phyloP scores from a whole-genome alignment of 2,888 invertebrate species.

The Aspidiotus destructor region DNA sequence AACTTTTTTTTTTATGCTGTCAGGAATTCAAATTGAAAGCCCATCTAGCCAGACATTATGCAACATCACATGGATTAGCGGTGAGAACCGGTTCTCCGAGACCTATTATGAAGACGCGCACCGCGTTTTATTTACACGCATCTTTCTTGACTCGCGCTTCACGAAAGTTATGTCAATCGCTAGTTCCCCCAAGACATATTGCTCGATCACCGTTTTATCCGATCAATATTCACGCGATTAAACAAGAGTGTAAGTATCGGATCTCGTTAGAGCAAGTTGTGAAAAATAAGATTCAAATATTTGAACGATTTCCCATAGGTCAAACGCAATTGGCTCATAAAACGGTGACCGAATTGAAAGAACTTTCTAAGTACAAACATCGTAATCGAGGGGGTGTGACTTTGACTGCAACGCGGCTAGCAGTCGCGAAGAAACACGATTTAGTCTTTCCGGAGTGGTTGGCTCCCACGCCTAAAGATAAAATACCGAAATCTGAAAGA shows the following conservation, averaged over 20 bases:
- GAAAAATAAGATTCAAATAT: neutral
- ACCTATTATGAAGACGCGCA: constrained; percentile 94
- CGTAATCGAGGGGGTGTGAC: constrained; percentile 58
- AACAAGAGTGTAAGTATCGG: constrained; percentile 69
- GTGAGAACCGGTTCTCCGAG: constrained; percentile 69
- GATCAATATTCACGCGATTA: constrained; percentile 67
- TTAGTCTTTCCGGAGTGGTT: constrained; percentile 59
- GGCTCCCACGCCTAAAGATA: constrained; percentile 59
- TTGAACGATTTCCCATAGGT: constrained; percentile 38
- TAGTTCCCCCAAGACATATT: constrained; percentile 72
- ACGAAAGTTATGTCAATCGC: constrained; percentile 65
- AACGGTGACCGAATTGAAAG: constrained; percentile 49
- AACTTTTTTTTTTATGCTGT: neutral
- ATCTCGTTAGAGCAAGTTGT: no score
- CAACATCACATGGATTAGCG: constrained; percentile 73
- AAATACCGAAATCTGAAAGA: constrained; percentile 69
- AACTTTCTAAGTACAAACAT: constrained; percentile 48
- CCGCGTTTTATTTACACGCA: constrained; percentile 89
- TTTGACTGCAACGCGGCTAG: constrained; percentile 59
- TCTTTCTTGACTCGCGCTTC: constrained; percentile 84
- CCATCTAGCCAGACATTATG: constrained; percentile 86
- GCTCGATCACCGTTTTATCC: constrained; percentile 72
- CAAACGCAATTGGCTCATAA: constrained; percentile 50
- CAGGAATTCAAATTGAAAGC: constrained; percentile 88
- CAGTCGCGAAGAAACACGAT: constrained; percentile 49